A percentile compares a stretch with the other conserved stretches of the same genome.
Conservation (phyloP, 1,140 invertebrate species). For the Diploscapter pachys region DNA sequence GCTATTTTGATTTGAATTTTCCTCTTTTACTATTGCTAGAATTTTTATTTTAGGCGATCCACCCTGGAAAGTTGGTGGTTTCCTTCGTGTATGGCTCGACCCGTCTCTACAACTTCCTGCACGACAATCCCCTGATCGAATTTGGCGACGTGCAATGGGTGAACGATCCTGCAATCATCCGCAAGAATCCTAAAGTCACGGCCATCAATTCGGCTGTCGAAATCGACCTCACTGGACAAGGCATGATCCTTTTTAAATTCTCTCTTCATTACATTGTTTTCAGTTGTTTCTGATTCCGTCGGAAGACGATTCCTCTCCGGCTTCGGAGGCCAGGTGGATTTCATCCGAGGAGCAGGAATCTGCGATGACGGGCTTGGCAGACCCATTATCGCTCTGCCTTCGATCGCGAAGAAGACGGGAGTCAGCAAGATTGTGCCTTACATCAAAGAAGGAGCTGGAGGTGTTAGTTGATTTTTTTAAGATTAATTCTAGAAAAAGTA, state of each 20-base stretch:
- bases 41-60: conserved; percentile 59
- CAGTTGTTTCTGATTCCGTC: conserved; percentile 77
- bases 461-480: no score
- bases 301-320: conserved; percentile 87
- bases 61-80: conserved; percentile 78
- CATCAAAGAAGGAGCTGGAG: conserved; percentile 66
- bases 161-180: conserved; percentile 76
- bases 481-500: no score
- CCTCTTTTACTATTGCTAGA: no score
- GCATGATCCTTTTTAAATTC: neutral
- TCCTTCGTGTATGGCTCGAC: conserved; percentile 83
- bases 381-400: conserved; percentile 86
- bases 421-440: conserved; percentile 81
- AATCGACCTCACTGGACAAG: conserved; percentile 86
- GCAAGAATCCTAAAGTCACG: conserved; percentile 82
- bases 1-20: no score
- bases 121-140: conserved; percentile 73
- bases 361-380: conserved; percentile 80
- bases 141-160: conserved; percentile 74
- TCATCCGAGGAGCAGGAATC: conserved; percentile 84
- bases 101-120: conserved; percentile 81
- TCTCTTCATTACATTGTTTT: neutral
- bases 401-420: conserved; percentile 72
- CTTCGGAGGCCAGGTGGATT: conserved; percentile 67
- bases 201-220: conserved; percentile 95